phyloP scores from a whole-genome alignment of 2,113 vertebrate genomes.

The Eira barbara region DNA sequence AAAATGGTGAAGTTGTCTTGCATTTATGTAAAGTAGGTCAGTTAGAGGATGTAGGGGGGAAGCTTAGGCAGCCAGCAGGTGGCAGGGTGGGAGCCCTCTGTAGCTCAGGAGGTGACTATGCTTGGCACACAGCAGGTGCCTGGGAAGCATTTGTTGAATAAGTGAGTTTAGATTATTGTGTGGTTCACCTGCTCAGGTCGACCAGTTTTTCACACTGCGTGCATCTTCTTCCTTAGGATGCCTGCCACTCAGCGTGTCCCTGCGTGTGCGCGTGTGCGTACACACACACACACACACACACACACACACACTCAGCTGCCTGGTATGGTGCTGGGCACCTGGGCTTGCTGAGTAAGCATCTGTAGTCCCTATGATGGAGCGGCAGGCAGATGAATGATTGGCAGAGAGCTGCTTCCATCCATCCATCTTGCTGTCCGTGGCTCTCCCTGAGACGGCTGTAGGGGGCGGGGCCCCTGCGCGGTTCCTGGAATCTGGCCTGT shows the following conservation, averaged over 20 bases:
- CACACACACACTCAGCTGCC: neutral
- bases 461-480: neutral
- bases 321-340: neutral
- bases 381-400: neutral
- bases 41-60: neutral
- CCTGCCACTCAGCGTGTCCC: fast-evolving
- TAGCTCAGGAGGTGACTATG: neutral
- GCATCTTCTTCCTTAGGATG: neutral
- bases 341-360: constrained; percentile 29
- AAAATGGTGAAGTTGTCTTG: neutral
- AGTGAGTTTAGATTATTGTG: constrained; percentile 54
- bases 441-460: neutral
- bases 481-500: neutral
- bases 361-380: neutral
- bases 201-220: neutral
- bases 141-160: constrained; percentile 48
- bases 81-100: fast-evolving
- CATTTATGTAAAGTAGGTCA: neutral
- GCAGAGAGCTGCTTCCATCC: neutral
- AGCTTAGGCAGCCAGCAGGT: neutral
- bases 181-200: constrained; percentile 32
- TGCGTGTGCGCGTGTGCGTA: fast-evolving
- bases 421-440: neutral
- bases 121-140: neutral
- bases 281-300: neutral